These are phyloP conservation scores for Falcunculus frontatus DNA, from an alignment of 2,113 vertebrate species.

Conservation along the genomic window DNA sequence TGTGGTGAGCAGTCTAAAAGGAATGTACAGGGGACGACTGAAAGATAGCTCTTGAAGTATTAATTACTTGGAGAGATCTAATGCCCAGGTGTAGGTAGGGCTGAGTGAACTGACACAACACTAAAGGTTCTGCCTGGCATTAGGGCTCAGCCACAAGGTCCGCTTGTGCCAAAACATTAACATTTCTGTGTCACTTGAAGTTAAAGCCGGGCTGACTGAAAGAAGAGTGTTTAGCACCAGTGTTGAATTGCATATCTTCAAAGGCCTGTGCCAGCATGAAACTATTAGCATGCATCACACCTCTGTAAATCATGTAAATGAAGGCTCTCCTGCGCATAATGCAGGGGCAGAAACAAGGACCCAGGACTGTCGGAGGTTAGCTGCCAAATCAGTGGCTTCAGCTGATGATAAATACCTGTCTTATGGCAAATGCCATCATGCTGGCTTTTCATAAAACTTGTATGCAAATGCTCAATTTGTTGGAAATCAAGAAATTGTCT, in stretches of 20 bases:
- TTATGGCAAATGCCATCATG: neutral
- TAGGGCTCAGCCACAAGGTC: neutral
- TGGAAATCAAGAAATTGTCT: neutral
- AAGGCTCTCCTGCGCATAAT: neutral
- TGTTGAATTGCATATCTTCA: neutral
- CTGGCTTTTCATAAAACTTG: neutral
- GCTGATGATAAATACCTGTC: neutral
- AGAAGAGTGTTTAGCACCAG: neutral
- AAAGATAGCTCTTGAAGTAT: neutral
- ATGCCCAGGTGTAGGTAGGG: neutral
- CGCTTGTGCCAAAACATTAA: neutral
- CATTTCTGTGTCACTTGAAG: neutral
- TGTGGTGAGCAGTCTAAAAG: neutral
- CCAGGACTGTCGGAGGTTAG: neutral
- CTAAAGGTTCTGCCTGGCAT: neutral
- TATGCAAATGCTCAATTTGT: neutral
- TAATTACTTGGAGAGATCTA: neutral
- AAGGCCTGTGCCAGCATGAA: neutral
- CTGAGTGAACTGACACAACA: neutral
- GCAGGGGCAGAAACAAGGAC: neutral
- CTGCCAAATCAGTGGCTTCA: neutral
- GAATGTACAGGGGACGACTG: neutral
- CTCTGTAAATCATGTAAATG: neutral
- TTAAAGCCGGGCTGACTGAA: neutral
- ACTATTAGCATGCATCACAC: neutral